These are phyloP conservation scores for Mionectes olivaceus DNA, from an alignment of 2,797 vertebrate genomes.

Conservation along the genomic window DNA sequence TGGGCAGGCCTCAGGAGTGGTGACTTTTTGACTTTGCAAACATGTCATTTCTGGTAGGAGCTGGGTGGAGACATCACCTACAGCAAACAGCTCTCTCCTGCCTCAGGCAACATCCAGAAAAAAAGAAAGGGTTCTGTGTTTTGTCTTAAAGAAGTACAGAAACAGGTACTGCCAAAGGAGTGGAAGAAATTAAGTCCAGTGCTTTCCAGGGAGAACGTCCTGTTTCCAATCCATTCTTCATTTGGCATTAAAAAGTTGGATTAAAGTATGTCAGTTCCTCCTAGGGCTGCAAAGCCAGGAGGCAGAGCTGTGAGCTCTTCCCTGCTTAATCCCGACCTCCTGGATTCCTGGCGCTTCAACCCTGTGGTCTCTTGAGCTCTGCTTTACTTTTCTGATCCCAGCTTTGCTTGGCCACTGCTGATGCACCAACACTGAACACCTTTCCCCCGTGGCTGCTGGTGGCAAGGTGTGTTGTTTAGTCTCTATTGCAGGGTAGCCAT, in stretches of 20 bases:
- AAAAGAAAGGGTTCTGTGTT: neutral
- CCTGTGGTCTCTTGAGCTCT: neutral
- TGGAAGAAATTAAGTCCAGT: neutral
- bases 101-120: neutral
- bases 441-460: neutral
- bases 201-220: neutral
- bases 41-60: neutral
- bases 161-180: slow-evolving; percentile 14
- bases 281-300: neutral
- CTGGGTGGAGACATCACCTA: neutral
- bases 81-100: neutral
- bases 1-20: neutral
- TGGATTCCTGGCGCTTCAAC: neutral
- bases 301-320: neutral
- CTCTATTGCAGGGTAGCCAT: neutral
- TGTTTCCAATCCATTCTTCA: neutral
- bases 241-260: neutral
- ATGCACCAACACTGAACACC: neutral
- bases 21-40: neutral
- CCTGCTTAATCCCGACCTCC: neutral
- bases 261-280: slow-evolving; percentile 38
- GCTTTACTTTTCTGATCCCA: neutral
- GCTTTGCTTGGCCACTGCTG: neutral
- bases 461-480: neutral
- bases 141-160: neutral